phyloP scores from a whole-genome alignment of 2,888 invertebrate species.

The Pristionchus japonicus region DNA sequence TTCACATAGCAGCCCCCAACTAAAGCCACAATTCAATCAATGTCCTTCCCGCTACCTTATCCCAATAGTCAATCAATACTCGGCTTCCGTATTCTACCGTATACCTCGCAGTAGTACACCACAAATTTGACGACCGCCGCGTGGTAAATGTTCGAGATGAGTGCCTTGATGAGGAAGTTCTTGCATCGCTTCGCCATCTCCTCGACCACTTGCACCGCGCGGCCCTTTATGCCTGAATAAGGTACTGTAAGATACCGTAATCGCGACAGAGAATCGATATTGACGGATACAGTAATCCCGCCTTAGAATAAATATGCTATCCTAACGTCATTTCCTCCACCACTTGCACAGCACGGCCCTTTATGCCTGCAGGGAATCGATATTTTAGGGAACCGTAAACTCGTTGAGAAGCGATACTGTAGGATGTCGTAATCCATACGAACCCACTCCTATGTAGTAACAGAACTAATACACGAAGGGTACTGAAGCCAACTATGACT shows the following conservation, averaged over 20 bases:
- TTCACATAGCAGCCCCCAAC: background rate
- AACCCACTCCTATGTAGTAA: too few species aligned
- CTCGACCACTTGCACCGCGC: background rate
- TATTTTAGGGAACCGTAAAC: too few species aligned
- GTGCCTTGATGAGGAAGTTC: background rate
- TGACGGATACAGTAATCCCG: background rate
- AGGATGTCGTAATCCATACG: too few species aligned
- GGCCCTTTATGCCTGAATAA: conserved; percentile 5
- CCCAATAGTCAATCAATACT: background rate
- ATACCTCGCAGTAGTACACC: background rate
- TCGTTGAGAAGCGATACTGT: too few species aligned
- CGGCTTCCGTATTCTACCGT: background rate
- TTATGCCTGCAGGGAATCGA: too few species aligned
- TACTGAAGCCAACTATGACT: background rate
- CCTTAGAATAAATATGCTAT: background rate
- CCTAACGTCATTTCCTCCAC: background rate
- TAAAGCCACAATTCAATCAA: background rate
- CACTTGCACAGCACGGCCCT: background rate
- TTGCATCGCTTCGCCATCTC: background rate
- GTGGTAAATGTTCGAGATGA: background rate
- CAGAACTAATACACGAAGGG: background rate
- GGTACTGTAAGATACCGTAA: background rate
- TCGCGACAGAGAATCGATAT: too few species aligned
- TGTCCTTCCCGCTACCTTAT: background rate
- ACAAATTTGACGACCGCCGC: background rate